These are phyloP conservation scores for Vandiemenella viatica DNA, from an alignment of 2,888 invertebrate species.

Conservation along the genomic window DNA sequence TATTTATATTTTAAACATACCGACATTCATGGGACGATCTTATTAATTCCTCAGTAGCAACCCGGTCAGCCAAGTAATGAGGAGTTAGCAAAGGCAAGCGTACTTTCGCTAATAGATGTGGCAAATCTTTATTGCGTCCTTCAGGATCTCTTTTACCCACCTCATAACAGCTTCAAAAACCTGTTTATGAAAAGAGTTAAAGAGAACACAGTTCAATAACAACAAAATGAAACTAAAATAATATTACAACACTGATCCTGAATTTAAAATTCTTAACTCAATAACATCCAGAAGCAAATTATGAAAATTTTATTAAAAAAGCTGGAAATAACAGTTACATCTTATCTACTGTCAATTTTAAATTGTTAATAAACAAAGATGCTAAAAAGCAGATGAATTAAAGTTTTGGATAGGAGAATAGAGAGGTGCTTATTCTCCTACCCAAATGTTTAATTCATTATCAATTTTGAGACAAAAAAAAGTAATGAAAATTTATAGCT, in stretches of 20 bases:
- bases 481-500: too few relatives aligned
- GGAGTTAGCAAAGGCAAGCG: conserved; percentile 67
- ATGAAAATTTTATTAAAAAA: neutral
- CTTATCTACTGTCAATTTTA: too few relatives aligned
- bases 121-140: conserved; percentile 40
- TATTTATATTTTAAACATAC: too few relatives aligned
- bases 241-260: neutral
- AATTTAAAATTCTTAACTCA: too few relatives aligned
- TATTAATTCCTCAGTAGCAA: conserved; percentile 63
- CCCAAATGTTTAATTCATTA: too few relatives aligned
- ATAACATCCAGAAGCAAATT: too few relatives aligned
- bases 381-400: too few relatives aligned
- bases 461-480: too few relatives aligned
- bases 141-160: conserved; percentile 57
- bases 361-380: too few relatives aligned
- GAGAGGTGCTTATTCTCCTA: too few relatives aligned
- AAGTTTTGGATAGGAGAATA: too few relatives aligned
- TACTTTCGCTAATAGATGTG: conserved; percentile 57
- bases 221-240: neutral
- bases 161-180: conserved; percentile 72
- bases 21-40: conserved; percentile 63
- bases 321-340: too few relatives aligned
- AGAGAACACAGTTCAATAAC: neutral
- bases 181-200: conserved; percentile 20
- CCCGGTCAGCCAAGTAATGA: conserved; percentile 63